Evolutionary conservation across 2,888 invertebrate genomes (phyloP).

Genomic region (Neuroscelio doddi): DNA sequence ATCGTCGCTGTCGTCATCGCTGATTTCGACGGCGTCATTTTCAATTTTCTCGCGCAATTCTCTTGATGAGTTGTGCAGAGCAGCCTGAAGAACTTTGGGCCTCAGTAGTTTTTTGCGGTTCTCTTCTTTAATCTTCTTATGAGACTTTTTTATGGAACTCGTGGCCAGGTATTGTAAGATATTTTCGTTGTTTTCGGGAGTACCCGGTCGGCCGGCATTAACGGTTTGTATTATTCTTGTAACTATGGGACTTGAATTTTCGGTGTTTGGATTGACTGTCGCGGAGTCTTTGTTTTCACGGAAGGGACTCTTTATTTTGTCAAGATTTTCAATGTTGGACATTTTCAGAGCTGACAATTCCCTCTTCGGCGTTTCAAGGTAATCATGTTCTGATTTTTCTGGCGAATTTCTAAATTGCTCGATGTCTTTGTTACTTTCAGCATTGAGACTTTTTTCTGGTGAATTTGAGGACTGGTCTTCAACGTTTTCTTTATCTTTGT

Average conservation of each 20-base stretch:
- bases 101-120: conserved; percentile 56
- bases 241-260: conserved; percentile 21
- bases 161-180: conserved; percentile 53
- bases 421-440: conserved; percentile 9
- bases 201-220: conserved; percentile 37
- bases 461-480: conserved; percentile 5
- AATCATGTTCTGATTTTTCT: not conserved
- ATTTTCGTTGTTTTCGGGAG: conserved; percentile 61
- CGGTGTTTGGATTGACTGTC: not conserved
- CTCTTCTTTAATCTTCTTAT: conserved; percentile 60
- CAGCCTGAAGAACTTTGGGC: conserved; percentile 39
- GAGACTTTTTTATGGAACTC: conserved; percentile 65
- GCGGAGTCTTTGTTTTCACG: too few species aligned
- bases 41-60: conserved; percentile 14
- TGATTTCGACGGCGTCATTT: not conserved
- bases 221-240: conserved; percentile 7
- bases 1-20: conserved; percentile 20
- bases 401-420: not conserved
- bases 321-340: not conserved
- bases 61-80: conserved; percentile 23
- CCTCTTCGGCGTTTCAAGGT: conserved; percentile 4
- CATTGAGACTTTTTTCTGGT: not conserved
- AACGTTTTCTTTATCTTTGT: conserved; percentile 23
- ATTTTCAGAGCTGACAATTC: not conserved
- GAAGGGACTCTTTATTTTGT: not conserved